Evolutionary conservation across 2,113 vertebrate genomes (phyloP).

Genomic region (Athene cunicularia): DNA sequence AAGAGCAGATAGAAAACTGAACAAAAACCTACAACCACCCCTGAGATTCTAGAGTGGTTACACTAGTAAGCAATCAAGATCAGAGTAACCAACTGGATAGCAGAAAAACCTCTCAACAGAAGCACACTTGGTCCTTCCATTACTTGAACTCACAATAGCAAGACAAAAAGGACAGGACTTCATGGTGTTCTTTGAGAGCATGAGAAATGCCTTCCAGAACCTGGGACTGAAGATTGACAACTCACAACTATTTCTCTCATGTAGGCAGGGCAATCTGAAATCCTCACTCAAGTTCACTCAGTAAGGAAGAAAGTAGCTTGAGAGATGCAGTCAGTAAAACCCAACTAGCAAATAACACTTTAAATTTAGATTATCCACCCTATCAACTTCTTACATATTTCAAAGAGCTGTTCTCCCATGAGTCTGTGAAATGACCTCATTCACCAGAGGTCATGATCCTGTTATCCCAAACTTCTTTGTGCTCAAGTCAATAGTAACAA

Average conservation of each 20-base stretch:
- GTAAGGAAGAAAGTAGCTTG: background rate
- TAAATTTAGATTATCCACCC: background rate
- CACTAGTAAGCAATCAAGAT: background rate
- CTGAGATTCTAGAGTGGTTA: background rate
- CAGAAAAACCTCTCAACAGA: background rate
- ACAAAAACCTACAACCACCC: background rate
- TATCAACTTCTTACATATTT: background rate
- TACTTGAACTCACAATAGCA: background rate
- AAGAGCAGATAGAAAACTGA: background rate
- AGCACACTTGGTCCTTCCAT: background rate
- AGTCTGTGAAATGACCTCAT: background rate
- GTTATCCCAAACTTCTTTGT: background rate
- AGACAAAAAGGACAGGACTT: background rate
- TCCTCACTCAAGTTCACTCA: background rate
- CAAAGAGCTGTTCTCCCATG: background rate
- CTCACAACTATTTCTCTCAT: background rate
- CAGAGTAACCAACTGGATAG: background rate
- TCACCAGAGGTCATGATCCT: background rate
- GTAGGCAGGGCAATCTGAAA: background rate
- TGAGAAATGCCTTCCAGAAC: background rate
- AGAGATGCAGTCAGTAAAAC: background rate
- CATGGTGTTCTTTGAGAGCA: background rate
- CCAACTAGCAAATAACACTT: background rate
- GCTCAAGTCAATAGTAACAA: background rate
- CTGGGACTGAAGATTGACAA: rapidly evolving